Percentiles rank a stretch among this genome's conserved stretches.
Evolutionary conservation across 2,797 vertebrate species (phyloP).

Genomic region (Cheirogaleus major): DNA sequence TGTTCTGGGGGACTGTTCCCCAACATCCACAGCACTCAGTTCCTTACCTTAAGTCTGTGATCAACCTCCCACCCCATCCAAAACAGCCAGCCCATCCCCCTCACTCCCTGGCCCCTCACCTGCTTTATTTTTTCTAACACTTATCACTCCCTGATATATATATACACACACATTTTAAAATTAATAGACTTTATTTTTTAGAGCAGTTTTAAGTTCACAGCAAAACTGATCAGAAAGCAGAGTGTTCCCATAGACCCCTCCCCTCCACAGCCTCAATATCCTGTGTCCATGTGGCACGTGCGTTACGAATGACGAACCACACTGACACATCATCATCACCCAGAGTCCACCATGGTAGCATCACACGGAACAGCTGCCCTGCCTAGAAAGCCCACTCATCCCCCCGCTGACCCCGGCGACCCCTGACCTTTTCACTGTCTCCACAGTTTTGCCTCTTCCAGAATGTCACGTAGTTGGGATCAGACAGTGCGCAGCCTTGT

Average conservation of each 20-base stretch:
- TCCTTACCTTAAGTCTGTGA: background rate
- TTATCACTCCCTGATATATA: background rate
- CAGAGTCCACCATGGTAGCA: background rate
- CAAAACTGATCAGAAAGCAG: background rate
- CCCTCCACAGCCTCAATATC: too few species aligned
- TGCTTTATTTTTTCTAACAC: background rate
- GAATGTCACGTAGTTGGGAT: background rate
- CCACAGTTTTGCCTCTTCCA: background rate
- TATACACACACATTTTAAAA: background rate
- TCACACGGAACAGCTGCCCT: background rate
- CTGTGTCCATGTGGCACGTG: background rate
- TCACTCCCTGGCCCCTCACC: too few species aligned
- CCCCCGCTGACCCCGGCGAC: background rate
- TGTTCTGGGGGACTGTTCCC: background rate
- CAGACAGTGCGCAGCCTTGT: background rate
- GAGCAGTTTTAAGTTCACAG: background rate
- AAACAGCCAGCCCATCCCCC: background rate
- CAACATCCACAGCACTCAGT: background rate
- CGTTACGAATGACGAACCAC: background rate
- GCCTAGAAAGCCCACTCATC: background rate
- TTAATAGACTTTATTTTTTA: background rate
- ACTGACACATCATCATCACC: background rate
- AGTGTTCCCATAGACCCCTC: background rate
- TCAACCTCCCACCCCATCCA: background rate
- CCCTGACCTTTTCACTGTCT: background rate